Conservation (phyloP, 2,113 vertebrate genomes). For the Eulemur macaco region DNA sequence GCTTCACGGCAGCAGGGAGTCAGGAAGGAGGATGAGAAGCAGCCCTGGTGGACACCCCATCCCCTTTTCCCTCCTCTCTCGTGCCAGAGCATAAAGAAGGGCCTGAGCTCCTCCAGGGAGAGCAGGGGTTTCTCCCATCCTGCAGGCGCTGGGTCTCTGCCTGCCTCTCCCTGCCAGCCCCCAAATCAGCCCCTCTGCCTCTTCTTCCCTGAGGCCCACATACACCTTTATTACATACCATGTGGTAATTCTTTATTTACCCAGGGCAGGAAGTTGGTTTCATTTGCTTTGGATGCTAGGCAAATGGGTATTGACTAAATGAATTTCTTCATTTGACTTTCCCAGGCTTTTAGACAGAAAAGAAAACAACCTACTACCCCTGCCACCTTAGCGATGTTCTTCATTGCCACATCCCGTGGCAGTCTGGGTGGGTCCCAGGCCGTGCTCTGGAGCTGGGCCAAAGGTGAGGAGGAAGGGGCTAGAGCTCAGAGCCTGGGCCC, state of each 20-base stretch:
- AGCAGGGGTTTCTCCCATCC: not conserved
- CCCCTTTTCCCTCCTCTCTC: not conserved
- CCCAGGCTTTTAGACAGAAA: not conserved
- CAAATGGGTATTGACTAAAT: conserved; percentile 22
- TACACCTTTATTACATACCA: not conserved
- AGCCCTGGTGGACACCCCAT: not conserved
- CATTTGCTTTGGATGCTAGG: conserved; percentile 36
- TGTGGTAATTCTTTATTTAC: not conserved
- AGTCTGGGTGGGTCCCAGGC: accelerated
- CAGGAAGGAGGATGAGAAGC: not conserved
- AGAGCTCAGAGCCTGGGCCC: not conserved
- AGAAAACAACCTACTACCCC: not conserved
- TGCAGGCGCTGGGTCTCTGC: not conserved
- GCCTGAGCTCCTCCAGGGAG: not conserved
- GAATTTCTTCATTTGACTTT: conserved; percentile 34
- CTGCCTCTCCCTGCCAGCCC: not conserved
- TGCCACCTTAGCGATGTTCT: not conserved
- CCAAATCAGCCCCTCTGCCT: not conserved
- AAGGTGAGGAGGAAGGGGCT: not conserved
- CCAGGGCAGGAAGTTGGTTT: not conserved
- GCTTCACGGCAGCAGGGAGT: not conserved
- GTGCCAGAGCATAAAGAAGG: not conserved
- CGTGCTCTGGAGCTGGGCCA: not conserved
- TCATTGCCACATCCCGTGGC: not conserved
- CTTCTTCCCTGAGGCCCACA: not conserved